A percentile compares a stretch with the other conserved stretches of the same genome.
phyloP scores from a whole-genome alignment of 1,140 invertebrate species.

The Drepana arcuata region DNA sequence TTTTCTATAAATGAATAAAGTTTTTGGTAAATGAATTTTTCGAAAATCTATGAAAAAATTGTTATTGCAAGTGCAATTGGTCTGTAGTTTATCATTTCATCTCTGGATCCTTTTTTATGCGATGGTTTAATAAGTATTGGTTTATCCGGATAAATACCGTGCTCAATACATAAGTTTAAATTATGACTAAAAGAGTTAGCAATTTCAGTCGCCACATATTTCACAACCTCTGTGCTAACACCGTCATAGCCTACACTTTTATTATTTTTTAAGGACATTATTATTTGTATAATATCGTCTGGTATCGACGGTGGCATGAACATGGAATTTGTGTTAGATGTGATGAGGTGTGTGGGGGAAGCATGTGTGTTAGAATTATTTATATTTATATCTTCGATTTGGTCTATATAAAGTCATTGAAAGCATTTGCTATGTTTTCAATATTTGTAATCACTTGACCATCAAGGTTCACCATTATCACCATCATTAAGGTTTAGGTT shows the following conservation, averaged over 20 bases:
- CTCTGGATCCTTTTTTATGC: slow-evolving; percentile 1
- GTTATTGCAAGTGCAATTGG: slow-evolving; percentile 1
- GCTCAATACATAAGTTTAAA: slow-evolving; percentile 1
- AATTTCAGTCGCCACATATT: slow-evolving; percentile 5
- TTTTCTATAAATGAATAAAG: neutral
- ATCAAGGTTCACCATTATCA: no score
- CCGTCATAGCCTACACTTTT: slow-evolving; percentile 6
- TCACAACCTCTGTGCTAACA: slow-evolving; percentile 5
- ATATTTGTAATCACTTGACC: no score
- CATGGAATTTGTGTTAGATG: slow-evolving; percentile 5
- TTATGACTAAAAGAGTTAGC: neutral
- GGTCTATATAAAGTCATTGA: slow-evolving; percentile 7
- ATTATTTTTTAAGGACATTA: slow-evolving; percentile 2
- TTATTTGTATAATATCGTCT: slow-evolving; percentile 3
- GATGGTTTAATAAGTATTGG: neutral
- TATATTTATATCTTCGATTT: slow-evolving; percentile 1
- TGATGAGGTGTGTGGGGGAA: no score
- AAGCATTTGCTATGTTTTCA: slow-evolving; percentile 1
- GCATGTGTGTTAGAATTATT: slow-evolving; percentile 1
- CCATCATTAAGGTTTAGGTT: no score
- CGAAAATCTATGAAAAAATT: slow-evolving; percentile 3
- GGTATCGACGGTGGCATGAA: slow-evolving; percentile 1
- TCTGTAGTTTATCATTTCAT: slow-evolving; percentile 1
- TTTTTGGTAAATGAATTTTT: slow-evolving; percentile 1
- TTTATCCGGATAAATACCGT: slow-evolving; percentile 2